Base-by-base conservation (phyloP, 2,888 invertebrate species). In the Perdita meconis region DNA sequence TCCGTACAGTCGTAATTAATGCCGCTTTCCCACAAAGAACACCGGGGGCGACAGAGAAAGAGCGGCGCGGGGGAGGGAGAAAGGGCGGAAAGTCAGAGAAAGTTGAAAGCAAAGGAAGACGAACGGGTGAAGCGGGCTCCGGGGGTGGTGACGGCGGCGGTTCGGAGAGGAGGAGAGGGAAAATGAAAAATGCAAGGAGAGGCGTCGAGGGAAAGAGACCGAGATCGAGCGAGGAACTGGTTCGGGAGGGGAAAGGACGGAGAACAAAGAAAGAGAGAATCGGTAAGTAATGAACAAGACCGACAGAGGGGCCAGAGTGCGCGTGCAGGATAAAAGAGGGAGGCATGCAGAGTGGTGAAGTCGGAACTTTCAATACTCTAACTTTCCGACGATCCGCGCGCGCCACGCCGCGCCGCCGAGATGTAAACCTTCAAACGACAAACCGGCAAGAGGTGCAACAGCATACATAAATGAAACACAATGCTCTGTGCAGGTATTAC, bases 381-480 rank as follows among this genome's bases (percentile, higher is more conserved):
- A 51, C 47, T 72, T 53, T 30, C 6, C 30, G 70, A 30, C 71
- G 71, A 82, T 82, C 76, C 42, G 50, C 16, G 19, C 63, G 42
- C 19, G 44, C 53, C 16, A 44, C 53, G 10, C 24, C 63, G 42
- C 19, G 44, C 53, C 16, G 51, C 53, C 64, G 51, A 65, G 80
- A 78, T 71, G 75, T 68, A 69, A 79, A 81, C 75, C 70, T 75
- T 60, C 78, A 67, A 80, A 66, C 71, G 74, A 70, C 53, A 79
- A 73, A 65, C 77, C 82, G 22, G 53, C 64, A 44, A 2, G 65
- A 71, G 73, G 73, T 70, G 74, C 71, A 60, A 73, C 73, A 51
- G 80, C 78, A 70, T 80, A 80, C 71, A 73, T 69, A 83, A 82
- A 82, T 81, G 81, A 69, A 69, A 81, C 69, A 81, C 81, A 83